Conservation (phyloP, 2,797 vertebrate genomes). For the Danio kyathit region DNA sequence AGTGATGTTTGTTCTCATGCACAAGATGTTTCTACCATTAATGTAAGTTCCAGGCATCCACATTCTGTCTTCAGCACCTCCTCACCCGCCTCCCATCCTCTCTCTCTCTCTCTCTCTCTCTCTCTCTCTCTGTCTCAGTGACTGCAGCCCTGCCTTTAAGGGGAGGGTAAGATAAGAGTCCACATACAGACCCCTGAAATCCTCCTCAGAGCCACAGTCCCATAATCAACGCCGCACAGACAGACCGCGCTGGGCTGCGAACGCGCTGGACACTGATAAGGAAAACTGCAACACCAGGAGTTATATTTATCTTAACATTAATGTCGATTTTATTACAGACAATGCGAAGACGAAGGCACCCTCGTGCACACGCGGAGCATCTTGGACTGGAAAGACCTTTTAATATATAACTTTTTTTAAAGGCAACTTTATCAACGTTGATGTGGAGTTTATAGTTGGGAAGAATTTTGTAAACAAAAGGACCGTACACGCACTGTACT, state of each 20-base stretch:
- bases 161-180: constrained; percentile 64
- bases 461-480: constrained; percentile 8
- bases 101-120: not conserved
- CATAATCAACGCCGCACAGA: constrained; percentile 79
- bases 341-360: not conserved
- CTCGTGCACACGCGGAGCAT: not conserved
- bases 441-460: not conserved
- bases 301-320: constrained; percentile 19
- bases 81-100: constrained; percentile 14
- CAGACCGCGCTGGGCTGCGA: constrained; percentile 70
- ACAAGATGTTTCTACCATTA: not conserved
- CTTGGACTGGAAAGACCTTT: constrained; percentile 1
- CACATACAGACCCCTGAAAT: constrained; percentile 48
- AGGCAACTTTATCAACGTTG: not conserved
- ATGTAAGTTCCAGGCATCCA: not conserved
- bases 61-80: not conserved
- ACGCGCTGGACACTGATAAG: constrained; percentile 74
- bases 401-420: not conserved
- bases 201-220: constrained; percentile 50
- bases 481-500: not conserved
- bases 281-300: constrained; percentile 53
- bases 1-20: not conserved
- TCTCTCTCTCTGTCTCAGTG: not conserved
- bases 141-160: constrained; percentile 59
- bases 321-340: constrained; percentile 19